Evolutionary conservation across 2,113 vertebrate genomes (phyloP).

Genomic region (Neolamprologus fasciatus): DNA sequence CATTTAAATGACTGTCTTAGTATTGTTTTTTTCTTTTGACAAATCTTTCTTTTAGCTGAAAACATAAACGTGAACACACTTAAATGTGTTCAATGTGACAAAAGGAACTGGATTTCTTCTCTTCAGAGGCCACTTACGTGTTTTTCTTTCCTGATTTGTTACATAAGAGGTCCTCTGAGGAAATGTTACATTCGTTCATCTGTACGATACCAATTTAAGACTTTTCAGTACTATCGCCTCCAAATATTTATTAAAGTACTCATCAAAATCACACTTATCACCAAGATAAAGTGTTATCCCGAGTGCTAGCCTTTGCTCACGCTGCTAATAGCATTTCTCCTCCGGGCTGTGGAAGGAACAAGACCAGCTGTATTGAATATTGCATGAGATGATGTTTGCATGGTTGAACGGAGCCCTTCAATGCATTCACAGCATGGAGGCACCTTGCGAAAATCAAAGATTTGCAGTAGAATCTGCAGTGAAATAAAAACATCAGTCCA

Average conservation of each 20-base stretch:
- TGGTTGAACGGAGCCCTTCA: slow-evolving; percentile 22
- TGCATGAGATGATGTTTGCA: slow-evolving; percentile 55
- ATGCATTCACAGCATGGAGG: neutral
- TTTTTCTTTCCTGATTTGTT: neutral
- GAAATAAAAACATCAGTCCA: neutral
- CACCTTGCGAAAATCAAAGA: neutral
- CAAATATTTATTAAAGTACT: neutral
- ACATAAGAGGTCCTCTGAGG: neutral
- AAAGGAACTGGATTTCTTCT: neutral
- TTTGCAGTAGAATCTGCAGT: neutral
- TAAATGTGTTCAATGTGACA: neutral
- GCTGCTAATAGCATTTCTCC: slow-evolving; percentile 14
- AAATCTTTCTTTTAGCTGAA: neutral
- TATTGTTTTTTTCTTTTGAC: neutral
- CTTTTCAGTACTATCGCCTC: neutral
- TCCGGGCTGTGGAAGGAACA: neutral
- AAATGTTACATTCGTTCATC: neutral
- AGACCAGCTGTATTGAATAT: slow-evolving; percentile 43
- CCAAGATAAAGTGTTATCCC: neutral
- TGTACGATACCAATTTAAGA: neutral
- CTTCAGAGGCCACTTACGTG: neutral
- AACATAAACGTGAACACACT: neutral
- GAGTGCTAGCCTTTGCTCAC: neutral
- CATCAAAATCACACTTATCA: neutral
- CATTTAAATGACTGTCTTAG: neutral